These are phyloP conservation scores for Herpailurus yagouaroundi DNA, from an alignment of 2,113 vertebrate species.

Conservation along the genomic window DNA sequence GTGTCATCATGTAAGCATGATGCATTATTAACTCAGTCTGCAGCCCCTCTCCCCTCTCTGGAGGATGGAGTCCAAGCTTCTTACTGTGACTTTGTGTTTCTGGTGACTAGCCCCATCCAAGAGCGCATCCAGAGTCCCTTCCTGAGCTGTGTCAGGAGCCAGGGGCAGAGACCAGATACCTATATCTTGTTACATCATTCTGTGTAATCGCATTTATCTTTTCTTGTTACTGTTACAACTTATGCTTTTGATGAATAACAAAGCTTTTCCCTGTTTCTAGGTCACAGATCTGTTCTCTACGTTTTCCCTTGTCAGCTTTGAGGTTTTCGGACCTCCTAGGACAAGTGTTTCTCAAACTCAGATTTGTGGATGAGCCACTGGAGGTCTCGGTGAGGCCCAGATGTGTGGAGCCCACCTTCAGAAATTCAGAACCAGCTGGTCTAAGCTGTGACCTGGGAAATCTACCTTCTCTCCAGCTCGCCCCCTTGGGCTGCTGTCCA, in stretches of 20 bases:
- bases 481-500: neutral
- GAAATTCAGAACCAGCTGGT: neutral
- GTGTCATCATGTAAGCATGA: neutral
- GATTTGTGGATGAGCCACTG: neutral
- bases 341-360: rapidly evolving
- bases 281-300: neutral
- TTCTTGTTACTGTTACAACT: neutral
- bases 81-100: neutral
- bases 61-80: neutral
- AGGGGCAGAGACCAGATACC: neutral
- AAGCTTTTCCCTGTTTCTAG: neutral
- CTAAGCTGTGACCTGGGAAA: too few relatives aligned
- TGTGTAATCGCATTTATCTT: neutral
- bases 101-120: neutral
- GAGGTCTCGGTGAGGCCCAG: neutral
- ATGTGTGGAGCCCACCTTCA: neutral
- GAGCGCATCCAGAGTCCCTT: neutral
- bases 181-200: neutral
- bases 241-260: neutral
- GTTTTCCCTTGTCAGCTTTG: neutral
- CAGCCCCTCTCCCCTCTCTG: neutral
- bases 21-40: too few relatives aligned
- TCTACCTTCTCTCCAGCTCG: neutral
- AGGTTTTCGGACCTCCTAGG: neutral
- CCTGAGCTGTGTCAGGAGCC: neutral